Conservation (phyloP, 2,113 vertebrate genomes). For the Podarcis cretensis region DNA sequence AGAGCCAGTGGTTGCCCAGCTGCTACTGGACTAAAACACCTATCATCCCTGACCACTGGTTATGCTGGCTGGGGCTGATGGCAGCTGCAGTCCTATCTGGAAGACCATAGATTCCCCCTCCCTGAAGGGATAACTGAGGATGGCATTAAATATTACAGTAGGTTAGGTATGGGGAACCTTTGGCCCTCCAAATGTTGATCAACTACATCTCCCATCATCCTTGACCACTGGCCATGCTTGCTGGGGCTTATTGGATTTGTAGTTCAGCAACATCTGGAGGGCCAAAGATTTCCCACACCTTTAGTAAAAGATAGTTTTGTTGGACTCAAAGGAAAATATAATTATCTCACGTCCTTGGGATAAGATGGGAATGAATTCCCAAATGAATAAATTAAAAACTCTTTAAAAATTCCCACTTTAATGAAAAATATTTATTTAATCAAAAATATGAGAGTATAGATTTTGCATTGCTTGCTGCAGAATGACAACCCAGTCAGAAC, state of each 20-base stretch:
- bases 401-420: neutral
- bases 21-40: neutral
- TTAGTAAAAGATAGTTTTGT: neutral
- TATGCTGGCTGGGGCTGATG: neutral
- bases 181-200: too few relatives aligned
- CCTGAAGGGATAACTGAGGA: neutral
- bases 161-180: too few relatives aligned
- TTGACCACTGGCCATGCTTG: too few relatives aligned
- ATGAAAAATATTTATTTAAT: too few relatives aligned
- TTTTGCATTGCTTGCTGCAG: neutral
- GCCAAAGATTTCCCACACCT: too few relatives aligned
- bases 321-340: neutral
- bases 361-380: neutral
- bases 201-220: too few relatives aligned
- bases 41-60: neutral
- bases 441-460: neutral
- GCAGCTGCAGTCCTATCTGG: neutral
- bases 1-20: neutral
- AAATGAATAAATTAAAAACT: neutral
- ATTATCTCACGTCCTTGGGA: neutral
- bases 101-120: neutral
- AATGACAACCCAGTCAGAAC: neutral
- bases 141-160: neutral
- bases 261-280: too few relatives aligned
- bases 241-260: too few relatives aligned